phyloP scores from a whole-genome alignment of 2,113 vertebrate species.

The Pachypanchax playfairii region DNA sequence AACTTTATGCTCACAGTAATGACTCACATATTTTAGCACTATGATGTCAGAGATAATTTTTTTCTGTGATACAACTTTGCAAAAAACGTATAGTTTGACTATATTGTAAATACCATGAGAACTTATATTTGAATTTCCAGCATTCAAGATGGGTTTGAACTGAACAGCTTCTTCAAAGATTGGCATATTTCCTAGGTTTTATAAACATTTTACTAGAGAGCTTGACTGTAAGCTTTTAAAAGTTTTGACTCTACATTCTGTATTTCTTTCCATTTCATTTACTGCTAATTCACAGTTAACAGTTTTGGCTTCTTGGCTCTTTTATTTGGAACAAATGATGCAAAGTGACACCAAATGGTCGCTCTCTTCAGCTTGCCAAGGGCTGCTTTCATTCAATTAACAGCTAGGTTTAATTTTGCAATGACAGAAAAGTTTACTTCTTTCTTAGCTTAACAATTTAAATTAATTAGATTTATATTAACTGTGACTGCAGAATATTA shows the following conservation, averaged over 20 bases:
- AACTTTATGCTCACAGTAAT: too few relatives aligned
- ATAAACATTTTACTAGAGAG: conserved; percentile 52
- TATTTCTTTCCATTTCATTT: conserved; percentile 50
- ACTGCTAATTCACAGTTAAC: conserved; percentile 21
- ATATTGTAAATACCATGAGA: conserved; percentile 51
- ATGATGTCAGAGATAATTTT: conserved; percentile 30
- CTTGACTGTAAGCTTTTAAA: conserved; percentile 51
- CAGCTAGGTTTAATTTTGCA: not conserved
- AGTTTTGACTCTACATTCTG: conserved; percentile 29
- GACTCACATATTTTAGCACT: not conserved
- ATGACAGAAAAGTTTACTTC: conserved; percentile 10
- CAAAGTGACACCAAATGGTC: conserved; percentile 24
- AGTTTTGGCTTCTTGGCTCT: conserved; percentile 45
- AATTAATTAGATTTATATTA: not conserved
- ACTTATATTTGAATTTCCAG: conserved; percentile 37
- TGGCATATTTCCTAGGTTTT: conserved; percentile 12
- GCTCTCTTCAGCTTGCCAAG: conserved; percentile 13
- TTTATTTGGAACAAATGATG: conserved; percentile 59
- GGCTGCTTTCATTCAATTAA: conserved; percentile 6
- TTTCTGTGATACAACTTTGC: conserved; percentile 44
- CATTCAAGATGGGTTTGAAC: conserved; percentile 46
- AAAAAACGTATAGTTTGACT: conserved; percentile 58
- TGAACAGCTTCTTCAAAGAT: conserved; percentile 22
- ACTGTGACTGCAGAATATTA: conserved; percentile 8
- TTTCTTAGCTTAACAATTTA: not conserved